Conservation (phyloP, 2,113 vertebrate species). For the Pteropus alecto region DNA sequence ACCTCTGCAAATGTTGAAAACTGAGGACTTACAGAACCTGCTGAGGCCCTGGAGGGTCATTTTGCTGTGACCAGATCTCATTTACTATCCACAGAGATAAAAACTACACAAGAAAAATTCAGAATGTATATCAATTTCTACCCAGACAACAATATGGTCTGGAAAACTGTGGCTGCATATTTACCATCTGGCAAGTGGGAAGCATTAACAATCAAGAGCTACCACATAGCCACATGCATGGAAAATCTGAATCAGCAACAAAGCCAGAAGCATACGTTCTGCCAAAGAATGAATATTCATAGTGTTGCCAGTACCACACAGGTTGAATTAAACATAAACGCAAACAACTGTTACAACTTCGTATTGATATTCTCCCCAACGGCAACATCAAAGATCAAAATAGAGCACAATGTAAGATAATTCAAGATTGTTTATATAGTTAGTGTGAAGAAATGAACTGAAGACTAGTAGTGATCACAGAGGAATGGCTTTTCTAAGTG, state of each 20-base stretch:
- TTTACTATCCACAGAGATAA: neutral
- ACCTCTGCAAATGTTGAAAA: neutral
- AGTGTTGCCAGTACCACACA: conserved; percentile 77
- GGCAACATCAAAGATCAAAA: conserved; percentile 75
- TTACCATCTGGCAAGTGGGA: conserved; percentile 44
- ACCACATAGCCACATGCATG: conserved; percentile 49
- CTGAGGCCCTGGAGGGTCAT: neutral
- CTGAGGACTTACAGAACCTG: neutral
- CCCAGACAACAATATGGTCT: neutral
- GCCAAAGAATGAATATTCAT: conserved; percentile 68
- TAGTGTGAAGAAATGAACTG: conserved; percentile 36
- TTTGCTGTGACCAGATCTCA: neutral
- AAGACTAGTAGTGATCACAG: conserved; percentile 36
- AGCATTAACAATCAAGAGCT: conserved; percentile 33
- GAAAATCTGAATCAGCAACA: conserved; percentile 76
- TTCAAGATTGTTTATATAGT: conserved; percentile 42
- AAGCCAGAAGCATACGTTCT: conserved; percentile 59
- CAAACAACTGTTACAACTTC: conserved; percentile 62
- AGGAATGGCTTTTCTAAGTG: conserved; percentile 25
- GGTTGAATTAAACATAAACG: conserved; percentile 74
- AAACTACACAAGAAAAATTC: neutral
- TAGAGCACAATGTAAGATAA: conserved; percentile 49
- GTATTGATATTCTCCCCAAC: conserved; percentile 46
- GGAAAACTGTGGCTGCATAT: conserved; percentile 10
- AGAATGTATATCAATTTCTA: neutral